Conservation (phyloP, 2,113 vertebrate genomes). For the Ictalurus furcatus region DNA sequence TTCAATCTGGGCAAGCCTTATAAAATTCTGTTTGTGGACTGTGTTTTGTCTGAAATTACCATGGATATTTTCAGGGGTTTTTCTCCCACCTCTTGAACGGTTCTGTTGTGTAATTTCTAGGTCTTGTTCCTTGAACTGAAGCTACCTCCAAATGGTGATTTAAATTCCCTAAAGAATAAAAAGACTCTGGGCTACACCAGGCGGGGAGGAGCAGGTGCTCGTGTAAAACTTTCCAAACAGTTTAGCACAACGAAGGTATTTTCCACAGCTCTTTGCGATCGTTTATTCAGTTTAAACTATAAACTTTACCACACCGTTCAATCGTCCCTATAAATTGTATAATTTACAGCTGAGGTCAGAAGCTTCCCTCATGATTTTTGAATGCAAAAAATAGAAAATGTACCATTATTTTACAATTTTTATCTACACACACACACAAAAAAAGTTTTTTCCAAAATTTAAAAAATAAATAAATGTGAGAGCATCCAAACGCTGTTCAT, state of each 20-base stretch:
- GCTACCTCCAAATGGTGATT: slow-evolving; percentile 86
- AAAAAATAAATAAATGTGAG: background rate
- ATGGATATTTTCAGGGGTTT: background rate
- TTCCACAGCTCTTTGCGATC: background rate
- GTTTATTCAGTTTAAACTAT: background rate
- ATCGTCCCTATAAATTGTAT: background rate
- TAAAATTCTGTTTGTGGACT: background rate
- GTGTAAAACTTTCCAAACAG: slow-evolving; percentile 77
- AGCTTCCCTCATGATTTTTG: background rate
- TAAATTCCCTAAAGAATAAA: slow-evolving; percentile 76
- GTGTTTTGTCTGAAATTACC: background rate
- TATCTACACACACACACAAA: background rate
- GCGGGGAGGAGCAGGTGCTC: slow-evolving; percentile 70
- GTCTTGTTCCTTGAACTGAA: slow-evolving; percentile 93
- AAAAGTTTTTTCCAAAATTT: background rate
- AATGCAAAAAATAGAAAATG: background rate
- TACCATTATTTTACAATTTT: background rate
- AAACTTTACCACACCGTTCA: background rate
- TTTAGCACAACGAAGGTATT: slow-evolving; percentile 94
- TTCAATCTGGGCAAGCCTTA: background rate
- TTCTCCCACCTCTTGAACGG: background rate
- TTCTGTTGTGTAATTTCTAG: slow-evolving; percentile 61
- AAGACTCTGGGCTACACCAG: slow-evolving; percentile 90
- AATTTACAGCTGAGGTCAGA: background rate
- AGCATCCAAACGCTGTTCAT: background rate